Evolutionary conservation across 1,140 invertebrate species (phyloP).

Genomic region (Hesperophylax magnus): DNA sequence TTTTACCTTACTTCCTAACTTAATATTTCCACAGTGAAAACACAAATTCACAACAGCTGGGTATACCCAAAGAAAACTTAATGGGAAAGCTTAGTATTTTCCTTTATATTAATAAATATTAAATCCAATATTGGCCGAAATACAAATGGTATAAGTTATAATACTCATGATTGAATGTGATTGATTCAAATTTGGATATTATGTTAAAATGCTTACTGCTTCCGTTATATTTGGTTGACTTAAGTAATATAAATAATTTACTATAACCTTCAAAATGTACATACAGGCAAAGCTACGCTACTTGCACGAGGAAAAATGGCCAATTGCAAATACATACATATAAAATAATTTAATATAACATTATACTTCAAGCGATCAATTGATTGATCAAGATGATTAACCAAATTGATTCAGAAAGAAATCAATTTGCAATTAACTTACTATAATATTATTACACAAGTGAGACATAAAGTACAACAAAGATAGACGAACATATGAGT

Average conservation of each 20-base stretch:
- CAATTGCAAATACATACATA: conserved; percentile 56
- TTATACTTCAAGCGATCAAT: conserved; percentile 53
- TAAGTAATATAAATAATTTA: conserved; percentile 34
- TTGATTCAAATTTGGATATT: conserved; percentile 10
- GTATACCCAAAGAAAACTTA: conserved; percentile 38
- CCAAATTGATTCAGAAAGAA: conserved; percentile 49
- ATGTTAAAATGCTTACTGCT: conserved; percentile 15
- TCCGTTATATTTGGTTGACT: conserved; percentile 35
- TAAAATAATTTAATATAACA: conserved; percentile 53
- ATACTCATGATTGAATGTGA: conserved; percentile 7
- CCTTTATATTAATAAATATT: conserved; percentile 33
- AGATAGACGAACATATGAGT: conserved; percentile 58
- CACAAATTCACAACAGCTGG: conserved; percentile 53
- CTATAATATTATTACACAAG: conserved; percentile 51
- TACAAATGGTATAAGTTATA: background rate
- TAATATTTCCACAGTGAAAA: conserved; percentile 51
- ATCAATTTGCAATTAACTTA: conserved; percentile 54
- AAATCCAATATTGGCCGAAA: conserved; percentile 35
- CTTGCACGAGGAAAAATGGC: conserved; percentile 52
- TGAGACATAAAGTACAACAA: conserved; percentile 58
- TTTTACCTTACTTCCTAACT: conserved; percentile 52
- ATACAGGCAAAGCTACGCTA: conserved; percentile 55
- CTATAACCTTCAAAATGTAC: conserved; percentile 42
- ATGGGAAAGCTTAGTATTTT: conserved; percentile 45
- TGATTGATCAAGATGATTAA: conserved; percentile 16